A percentile compares a stretch with the other conserved stretches of the same genome.
Evolutionary conservation across 2,797 vertebrate species (phyloP).

Genomic region (Gephyroberyx darwinii): DNA sequence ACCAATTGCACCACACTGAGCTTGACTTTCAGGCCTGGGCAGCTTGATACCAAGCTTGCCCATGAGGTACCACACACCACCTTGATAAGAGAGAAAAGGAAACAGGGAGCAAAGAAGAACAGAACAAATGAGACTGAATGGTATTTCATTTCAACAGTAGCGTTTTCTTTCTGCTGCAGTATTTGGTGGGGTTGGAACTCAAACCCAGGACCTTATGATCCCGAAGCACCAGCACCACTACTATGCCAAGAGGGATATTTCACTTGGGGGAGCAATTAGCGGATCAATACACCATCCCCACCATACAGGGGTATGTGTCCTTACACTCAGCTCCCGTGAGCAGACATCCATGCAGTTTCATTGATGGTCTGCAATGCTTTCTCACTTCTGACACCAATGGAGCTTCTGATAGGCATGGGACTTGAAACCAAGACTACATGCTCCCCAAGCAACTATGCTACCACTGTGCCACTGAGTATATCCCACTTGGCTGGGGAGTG

Average conservation of each 20-base stretch:
- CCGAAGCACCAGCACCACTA: slow-evolving; percentile 1
- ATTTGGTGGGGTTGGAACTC: not conserved
- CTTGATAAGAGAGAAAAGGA: slow-evolving; percentile 49
- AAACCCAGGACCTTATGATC: not conserved
- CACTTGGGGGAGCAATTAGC: not conserved
- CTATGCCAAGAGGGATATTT: not conserved
- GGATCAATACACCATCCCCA: too few relatives aligned
- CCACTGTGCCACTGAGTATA: too few relatives aligned
- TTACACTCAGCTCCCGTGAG: not conserved
- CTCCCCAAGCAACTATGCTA: too few relatives aligned
- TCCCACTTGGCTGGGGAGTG: too few relatives aligned
- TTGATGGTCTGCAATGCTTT: too few relatives aligned
- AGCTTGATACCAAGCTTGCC: slow-evolving; percentile 71
- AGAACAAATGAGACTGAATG: not conserved
- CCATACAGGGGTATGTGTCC: not conserved
- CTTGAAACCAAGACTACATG: too few relatives aligned
- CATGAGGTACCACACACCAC: slow-evolving; percentile 76
- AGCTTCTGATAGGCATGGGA: too few relatives aligned
- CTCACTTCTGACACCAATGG: too few relatives aligned
- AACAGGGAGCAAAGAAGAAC: not conserved
- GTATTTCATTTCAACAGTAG: not conserved
- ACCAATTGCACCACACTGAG: slow-evolving; percentile 76
- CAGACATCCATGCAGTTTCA: not conserved
- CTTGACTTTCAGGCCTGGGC: slow-evolving; percentile 74
- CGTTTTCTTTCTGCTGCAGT: not conserved